phyloP scores from a whole-genome alignment of 2,888 invertebrate species.

The Helleia helle region DNA sequence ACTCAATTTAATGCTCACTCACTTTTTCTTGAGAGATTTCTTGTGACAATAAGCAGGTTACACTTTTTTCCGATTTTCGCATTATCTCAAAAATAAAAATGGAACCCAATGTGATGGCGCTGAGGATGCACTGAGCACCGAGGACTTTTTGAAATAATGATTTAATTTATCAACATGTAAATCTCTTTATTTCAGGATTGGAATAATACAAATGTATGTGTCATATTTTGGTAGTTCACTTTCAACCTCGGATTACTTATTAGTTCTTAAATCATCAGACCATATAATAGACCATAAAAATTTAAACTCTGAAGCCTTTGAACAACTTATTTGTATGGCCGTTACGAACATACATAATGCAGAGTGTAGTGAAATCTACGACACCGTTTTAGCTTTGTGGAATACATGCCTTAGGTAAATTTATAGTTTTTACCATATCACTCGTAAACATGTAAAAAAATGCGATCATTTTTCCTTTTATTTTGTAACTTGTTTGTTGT shows the following conservation, averaged over 20 bases:
- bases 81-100: too few relatives aligned
- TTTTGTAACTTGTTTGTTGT: too few relatives aligned
- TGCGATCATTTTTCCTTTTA: too few relatives aligned
- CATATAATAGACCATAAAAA: constrained; percentile 29
- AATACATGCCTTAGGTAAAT: constrained; percentile 54
- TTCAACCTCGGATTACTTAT: constrained; percentile 31
- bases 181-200: constrained; percentile 40
- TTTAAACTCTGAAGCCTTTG: constrained; percentile 37
- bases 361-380: constrained; percentile 4
- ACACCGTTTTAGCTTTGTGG: constrained; percentile 36
- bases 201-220: constrained; percentile 41
- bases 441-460: too few relatives aligned
- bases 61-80: too few relatives aligned
- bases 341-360: constrained; percentile 21
- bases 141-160: too few relatives aligned
- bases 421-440: not conserved
- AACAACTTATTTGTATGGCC: constrained; percentile 32
- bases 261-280: constrained; percentile 37
- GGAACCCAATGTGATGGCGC: too few relatives aligned
- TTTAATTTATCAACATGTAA: constrained; percentile 1
- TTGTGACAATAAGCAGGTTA: too few relatives aligned
- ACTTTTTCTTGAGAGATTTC: too few relatives aligned
- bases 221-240: constrained; percentile 35
- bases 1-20: too few relatives aligned
- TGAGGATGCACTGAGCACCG: too few relatives aligned